Evolutionary conservation across 2,797 vertebrate genomes (phyloP), one percentile per base, ranked within the genome.

Genomic region (Hephaestus fuliginosus): DNA sequence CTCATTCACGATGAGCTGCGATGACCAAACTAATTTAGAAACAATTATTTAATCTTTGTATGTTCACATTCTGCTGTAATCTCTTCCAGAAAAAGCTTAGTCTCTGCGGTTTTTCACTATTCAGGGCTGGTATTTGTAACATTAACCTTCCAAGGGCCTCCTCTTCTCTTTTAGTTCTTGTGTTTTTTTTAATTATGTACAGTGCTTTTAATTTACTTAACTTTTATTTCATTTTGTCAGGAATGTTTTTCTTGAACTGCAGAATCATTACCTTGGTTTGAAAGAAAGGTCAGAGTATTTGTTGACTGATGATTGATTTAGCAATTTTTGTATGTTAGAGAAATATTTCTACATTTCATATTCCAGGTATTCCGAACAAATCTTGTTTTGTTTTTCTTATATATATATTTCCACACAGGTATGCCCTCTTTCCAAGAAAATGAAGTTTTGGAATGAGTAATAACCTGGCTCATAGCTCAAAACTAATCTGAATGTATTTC

Each of bases 181-280:
- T 78, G 17, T 11, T 0, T 58, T 65, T 51, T 77, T 77, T 74
- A 82, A 84, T 85, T 66, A 82, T 78, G 22, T 69, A 15, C 11
- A 82, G n/a, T 41, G 68, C 18, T 53, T 85, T 62, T 67, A 74
- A 83, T 64, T 76, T 56, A 22, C 30, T 81, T 74, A 39, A 5
- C 44, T 68, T 83, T 86, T 60, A 78, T 70, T 15, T 62, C 57
- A 57, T 43, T 71, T 57, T 33, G 39, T 68, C 20, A 62, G 39
- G 74, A 76, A 75, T 48, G 0, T 5, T 57, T 86, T 86, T 64
- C 18, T 65, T 61, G 25, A 70, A 41, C 55, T 22, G 53, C 64
- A 82, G 78, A 86, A 51, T 79, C 75, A 74, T 76, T 67, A 77
- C 78, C 62, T 74, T 74, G 43, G 20, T 56, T 55, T 8, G 22